phyloP scores from a whole-genome alignment of 2,888 invertebrate genomes.

The Trissonchulus latispiculum region DNA sequence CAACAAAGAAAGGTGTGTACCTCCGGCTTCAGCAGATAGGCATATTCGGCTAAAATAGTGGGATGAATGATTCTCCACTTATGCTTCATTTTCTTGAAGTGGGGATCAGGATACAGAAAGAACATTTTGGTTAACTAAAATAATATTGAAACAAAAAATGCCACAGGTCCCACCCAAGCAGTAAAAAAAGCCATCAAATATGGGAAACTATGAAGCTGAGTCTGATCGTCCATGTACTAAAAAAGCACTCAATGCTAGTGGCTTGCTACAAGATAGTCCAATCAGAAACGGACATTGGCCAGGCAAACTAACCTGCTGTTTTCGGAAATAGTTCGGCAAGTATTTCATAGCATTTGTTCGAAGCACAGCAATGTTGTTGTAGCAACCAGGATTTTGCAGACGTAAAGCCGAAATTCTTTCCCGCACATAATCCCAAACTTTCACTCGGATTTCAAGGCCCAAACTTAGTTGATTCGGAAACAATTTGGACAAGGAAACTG shows the following conservation, averaged over 20 bases:
- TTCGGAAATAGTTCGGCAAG: constrained; percentile 87
- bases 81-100: constrained; percentile 96
- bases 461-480: constrained; percentile 78
- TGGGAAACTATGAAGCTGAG: too few relatives aligned
- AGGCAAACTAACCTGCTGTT: constrained; percentile 74
- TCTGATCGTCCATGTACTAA: too few relatives aligned
- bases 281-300: too few relatives aligned
- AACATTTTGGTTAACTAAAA: constrained; percentile 95
- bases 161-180: too few relatives aligned
- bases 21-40: constrained; percentile 73
- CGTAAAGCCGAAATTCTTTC: constrained; percentile 82
- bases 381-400: constrained; percentile 61
- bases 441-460: constrained; percentile 93
- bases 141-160: too few relatives aligned
- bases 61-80: constrained; percentile 97
- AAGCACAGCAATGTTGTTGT: constrained; percentile 85
- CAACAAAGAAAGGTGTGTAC: constrained; percentile 52
- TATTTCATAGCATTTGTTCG: constrained; percentile 98
- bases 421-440: constrained; percentile 95
- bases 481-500: constrained; percentile 77
- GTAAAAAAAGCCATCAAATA: too few relatives aligned
- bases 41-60: constrained; percentile 86
- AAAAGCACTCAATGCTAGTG: too few relatives aligned
- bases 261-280: too few relatives aligned
- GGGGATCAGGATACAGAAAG: constrained; percentile 96